Base-by-base conservation (phyloP, 1,140 invertebrate genomes). In the Thrips palmi region DNA sequence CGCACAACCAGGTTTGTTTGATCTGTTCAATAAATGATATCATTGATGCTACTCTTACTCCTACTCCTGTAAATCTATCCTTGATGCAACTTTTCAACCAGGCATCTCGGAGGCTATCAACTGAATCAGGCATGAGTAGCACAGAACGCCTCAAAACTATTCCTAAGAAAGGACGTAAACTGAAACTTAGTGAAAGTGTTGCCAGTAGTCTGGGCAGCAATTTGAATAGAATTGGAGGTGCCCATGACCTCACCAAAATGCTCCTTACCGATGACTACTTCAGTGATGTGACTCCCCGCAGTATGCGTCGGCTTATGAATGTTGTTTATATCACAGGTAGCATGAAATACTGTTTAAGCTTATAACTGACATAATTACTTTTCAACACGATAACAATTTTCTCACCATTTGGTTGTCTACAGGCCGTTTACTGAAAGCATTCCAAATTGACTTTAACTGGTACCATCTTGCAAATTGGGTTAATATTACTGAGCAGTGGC, bases 391-490 rank as follows among this genome's bases (percentile, higher is more conserved):
- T 12, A 14, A 32, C 30, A 32, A 8, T 35, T 35, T 21, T 35
- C 18, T 11, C 18, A 20, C 22, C 12, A 10, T 35, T 15, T 15
- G 7, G 11, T 8, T 43, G 35, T 42, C 59, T 59, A 20, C 45
- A 80, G 89, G 91, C 38, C 77, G 93, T 29, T 65, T 98, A 41
- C 61, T 98, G 42, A 89, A 97, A 68, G 87, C 93, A 49, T 97
- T 97, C 67, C 88, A 94, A 61, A 88, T 98, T 44, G 93, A 97
- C 54, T 97, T 98, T 59, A 94, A 91, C 58, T 98, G 93, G 93
- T 89, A 94, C 59, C 80, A 91, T 46, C 63, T 97, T 44, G 86
- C 88, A 34, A 86, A 83, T 35, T 98, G 92, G 92, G 83, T 97
- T 32, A 97, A 97, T 57, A 77, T 98, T 22, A 94, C 91, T 0